phyloP scores from a whole-genome alignment of 2,113 vertebrate genomes.

The Lathamus discolor region DNA sequence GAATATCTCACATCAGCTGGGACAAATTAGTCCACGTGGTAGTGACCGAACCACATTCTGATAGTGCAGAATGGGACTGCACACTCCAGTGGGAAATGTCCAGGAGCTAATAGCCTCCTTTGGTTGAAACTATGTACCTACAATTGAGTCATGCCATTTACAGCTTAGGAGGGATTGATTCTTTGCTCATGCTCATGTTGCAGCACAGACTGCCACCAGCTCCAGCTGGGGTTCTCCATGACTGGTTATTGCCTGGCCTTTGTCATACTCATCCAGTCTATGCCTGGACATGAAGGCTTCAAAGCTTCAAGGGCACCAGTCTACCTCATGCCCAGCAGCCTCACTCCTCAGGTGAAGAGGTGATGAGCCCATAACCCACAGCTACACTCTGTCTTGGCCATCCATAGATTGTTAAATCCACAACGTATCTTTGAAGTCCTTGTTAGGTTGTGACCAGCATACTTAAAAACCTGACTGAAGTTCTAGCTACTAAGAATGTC shows the following conservation, averaged over 20 bases:
- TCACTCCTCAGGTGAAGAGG: neutral
- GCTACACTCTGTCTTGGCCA: neutral
- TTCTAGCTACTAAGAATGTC: neutral
- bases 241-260: neutral
- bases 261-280: neutral
- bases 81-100: neutral
- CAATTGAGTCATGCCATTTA: rapidly evolving
- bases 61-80: neutral
- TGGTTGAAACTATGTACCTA: neutral
- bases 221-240: neutral
- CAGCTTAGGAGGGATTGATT: neutral
- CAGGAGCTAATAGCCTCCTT: neutral
- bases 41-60: neutral
- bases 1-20: neutral
- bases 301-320: neutral
- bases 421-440: neutral
- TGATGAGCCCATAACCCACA: neutral
- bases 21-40: rapidly evolving
- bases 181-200: neutral
- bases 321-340: neutral
- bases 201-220: neutral
- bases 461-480: neutral
- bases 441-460: neutral
- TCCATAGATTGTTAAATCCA: neutral
- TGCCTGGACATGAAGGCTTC: neutral